A percentile compares a stretch with the other conserved stretches of the same genome.
Evolutionary conservation across 2,113 vertebrate species (phyloP).

Genomic region (Phyllostomus discolor): DNA sequence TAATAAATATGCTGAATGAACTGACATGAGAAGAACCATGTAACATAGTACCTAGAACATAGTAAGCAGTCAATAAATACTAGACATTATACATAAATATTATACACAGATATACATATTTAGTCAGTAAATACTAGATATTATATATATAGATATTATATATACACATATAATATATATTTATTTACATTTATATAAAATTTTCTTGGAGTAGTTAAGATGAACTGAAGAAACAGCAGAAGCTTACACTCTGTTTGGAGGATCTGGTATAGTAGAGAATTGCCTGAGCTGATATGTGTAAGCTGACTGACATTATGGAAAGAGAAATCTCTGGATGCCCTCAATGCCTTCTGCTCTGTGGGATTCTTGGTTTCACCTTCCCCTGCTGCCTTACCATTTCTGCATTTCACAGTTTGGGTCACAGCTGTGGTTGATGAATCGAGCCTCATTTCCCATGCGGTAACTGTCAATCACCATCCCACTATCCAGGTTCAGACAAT

Average conservation of each 20-base stretch:
- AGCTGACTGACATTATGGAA: neutral
- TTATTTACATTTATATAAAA: no score
- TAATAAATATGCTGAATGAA: neutral
- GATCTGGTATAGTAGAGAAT: neutral
- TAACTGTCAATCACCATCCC: slow-evolving; percentile 99
- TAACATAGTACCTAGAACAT: neutral
- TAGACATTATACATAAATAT: neutral
- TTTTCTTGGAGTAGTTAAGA: neutral
- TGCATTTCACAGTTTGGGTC: slow-evolving; percentile 99
- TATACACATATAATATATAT: no score
- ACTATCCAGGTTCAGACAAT: slow-evolving; percentile 97
- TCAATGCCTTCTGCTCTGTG: neutral
- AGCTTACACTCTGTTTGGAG: neutral
- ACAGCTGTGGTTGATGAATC: slow-evolving; percentile 99
- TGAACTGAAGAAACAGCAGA: neutral
- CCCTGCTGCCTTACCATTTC: slow-evolving; percentile 89
- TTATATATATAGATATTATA: no score
- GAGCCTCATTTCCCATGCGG: slow-evolving; percentile 98
- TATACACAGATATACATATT: no score
- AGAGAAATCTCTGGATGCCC: neutral
- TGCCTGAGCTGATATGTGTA: neutral
- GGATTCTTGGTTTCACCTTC: neutral
- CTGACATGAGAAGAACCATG: neutral
- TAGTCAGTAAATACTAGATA: no score
- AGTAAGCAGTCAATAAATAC: neutral